Conservation (phyloP, 2,113 vertebrate genomes). For the Lagopus leucura region DNA sequence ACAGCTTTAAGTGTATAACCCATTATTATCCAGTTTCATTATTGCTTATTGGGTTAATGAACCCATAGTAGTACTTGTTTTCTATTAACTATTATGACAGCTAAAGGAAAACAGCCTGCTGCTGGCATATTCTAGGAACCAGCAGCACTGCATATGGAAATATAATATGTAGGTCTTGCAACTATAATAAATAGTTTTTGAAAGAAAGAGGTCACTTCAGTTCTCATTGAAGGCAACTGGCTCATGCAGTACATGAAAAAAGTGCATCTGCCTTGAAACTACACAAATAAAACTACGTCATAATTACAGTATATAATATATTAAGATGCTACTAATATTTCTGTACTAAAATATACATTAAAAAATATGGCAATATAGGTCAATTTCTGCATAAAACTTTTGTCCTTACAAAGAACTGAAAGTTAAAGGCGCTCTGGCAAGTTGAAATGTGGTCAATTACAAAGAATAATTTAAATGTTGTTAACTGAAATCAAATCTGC, state of each 20-base stretch:
- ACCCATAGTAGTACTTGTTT: neutral
- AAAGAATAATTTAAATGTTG: neutral
- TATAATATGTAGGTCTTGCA: conserved; percentile 67
- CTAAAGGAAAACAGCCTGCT: conserved; percentile 52
- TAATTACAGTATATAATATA: conserved; percentile 25
- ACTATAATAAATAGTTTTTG: conserved; percentile 76
- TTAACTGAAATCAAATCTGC: neutral
- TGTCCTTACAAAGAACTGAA: conserved; percentile 20
- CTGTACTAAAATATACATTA: conserved; percentile 33
- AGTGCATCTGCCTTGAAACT: conserved; percentile 54
- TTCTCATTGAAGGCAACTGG: conserved; percentile 58
- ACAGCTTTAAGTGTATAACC: neutral
- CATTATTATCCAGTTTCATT: neutral
- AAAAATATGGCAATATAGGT: conserved; percentile 44
- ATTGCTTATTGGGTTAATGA: neutral
- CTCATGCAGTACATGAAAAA: conserved; percentile 33
- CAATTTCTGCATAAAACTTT: neutral
- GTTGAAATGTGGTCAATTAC: neutral
- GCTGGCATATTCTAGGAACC: conserved; percentile 46
- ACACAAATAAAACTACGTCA: conserved; percentile 46
- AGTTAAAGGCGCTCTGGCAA: neutral
- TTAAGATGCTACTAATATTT: conserved; percentile 1
- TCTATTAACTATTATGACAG: conserved; percentile 38
- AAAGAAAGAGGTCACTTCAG: conserved; percentile 76
- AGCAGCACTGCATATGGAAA: conserved; percentile 65